These are phyloP conservation scores for Vulpes vulpes DNA, from an alignment of 2,113 vertebrate species.

Conservation along the genomic window DNA sequence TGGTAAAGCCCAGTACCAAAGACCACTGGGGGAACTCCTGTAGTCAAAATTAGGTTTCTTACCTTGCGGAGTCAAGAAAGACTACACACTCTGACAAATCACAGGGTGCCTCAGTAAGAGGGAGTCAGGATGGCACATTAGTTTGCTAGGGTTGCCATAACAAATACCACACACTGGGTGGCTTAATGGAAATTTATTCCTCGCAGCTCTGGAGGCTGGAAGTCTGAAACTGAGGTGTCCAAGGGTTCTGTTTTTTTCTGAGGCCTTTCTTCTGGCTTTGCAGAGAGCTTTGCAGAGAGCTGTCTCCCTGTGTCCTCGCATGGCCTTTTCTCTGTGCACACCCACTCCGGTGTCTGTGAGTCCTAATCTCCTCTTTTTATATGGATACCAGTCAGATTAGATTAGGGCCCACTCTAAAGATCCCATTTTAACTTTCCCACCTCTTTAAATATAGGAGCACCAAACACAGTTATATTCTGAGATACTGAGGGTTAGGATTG, in stretches of 20 bases:
- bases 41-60: neutral
- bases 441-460: neutral
- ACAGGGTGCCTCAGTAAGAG: neutral
- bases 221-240: neutral
- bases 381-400: neutral
- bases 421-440: neutral
- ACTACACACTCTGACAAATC: neutral
- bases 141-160: neutral
- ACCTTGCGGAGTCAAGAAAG: neutral
- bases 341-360: neutral
- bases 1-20: neutral
- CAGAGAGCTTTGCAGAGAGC: neutral
- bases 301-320: neutral
- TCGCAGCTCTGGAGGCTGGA: neutral
- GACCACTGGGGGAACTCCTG: neutral
- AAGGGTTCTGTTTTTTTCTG: neutral
- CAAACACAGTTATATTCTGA: neutral
- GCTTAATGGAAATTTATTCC: neutral
- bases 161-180: neutral
- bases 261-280: neutral
- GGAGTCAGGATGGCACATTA: neutral
- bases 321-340: neutral
- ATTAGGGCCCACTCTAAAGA: neutral
- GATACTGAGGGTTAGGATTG: neutral
- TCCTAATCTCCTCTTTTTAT: neutral